These are phyloP conservation scores for Folsomia manolachei DNA, from an alignment of 2,888 invertebrate species.

Conservation along the genomic window DNA sequence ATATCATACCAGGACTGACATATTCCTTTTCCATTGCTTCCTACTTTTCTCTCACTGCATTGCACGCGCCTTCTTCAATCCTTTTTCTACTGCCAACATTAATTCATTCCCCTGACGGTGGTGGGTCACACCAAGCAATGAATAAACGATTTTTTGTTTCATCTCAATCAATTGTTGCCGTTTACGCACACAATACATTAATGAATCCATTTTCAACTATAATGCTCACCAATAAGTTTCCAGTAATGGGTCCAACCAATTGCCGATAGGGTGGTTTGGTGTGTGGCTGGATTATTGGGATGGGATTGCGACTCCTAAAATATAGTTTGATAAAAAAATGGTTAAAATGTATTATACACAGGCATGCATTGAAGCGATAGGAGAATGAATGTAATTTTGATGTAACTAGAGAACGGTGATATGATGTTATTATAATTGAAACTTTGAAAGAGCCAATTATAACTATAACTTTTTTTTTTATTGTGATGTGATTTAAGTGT, in stretches of 20 bases:
- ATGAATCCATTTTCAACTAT: background rate
- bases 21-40: constrained; percentile 20
- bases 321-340: background rate
- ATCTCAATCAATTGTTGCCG: background rate
- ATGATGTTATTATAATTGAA: background rate
- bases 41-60: constrained; percentile 17
- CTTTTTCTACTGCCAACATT: constrained; percentile 4
- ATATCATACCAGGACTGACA: constrained; percentile 5
- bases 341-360: background rate
- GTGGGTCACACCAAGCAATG: background rate
- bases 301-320: background rate
- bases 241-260: too few species aligned
- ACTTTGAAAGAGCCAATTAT: background rate
- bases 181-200: background rate
- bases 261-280: too few species aligned
- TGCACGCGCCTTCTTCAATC: constrained; percentile 27
- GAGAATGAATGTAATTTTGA: background rate
- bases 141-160: background rate
- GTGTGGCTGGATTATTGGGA: background rate
- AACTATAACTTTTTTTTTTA: background rate
- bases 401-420: too few species aligned
- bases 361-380: background rate
- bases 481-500: background rate
- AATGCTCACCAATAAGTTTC: too few species aligned
- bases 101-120: background rate